Evolutionary conservation across 92 coral and sea anemone species (phyloP), one percentile per base, ranked within the genome.

Genomic region (Pocillopora meandrina): DNA sequence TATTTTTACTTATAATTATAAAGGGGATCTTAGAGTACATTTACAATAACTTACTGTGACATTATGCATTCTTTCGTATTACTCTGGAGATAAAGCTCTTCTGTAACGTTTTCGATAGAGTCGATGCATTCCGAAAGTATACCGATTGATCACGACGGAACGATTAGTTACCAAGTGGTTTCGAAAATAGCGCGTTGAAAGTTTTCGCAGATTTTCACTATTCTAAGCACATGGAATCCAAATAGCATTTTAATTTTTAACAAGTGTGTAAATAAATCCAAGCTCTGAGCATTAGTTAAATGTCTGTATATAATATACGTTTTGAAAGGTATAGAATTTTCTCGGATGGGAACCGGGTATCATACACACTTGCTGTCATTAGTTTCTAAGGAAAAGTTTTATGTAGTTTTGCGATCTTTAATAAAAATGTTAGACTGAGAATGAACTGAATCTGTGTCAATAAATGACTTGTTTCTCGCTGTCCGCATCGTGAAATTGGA

Each of bases 271-370:
- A 47, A 83, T 83, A 83, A 74, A 83, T 65, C 72, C 57, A 16
- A 72, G 72, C 79, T 21, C n/a, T 34, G 56, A 83, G 73, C 72
- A 9, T 49, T 74, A 47, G 58, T 49, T 62, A 56, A 23, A 56
- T 61, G 80, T 60, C 74, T 83, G 86, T 73, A 83, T 83, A 55
- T 74, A 74, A 74, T 83, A 83, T 74, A 77, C 86, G 31, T 83
- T 63, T 42, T 49, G 19, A 83, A 60, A 19, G 42, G 73, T 20
- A 81, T 65, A 79, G 72, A 65, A 78, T 23, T 65, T 79, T 21
- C 83, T 79, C 83, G 15, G 72, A 52, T 15, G 69, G 62, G 65
- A 59, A 81, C 71, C 36, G 23, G 36, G 35, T 59, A 56, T 33
- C n/a, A 34, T 21, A 65, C 77, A 42, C 85, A 66, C 70, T 71